These are phyloP conservation scores for Cerastis leucographa DNA, from an alignment of 2,888 invertebrate genomes.

Conservation along the genomic window DNA sequence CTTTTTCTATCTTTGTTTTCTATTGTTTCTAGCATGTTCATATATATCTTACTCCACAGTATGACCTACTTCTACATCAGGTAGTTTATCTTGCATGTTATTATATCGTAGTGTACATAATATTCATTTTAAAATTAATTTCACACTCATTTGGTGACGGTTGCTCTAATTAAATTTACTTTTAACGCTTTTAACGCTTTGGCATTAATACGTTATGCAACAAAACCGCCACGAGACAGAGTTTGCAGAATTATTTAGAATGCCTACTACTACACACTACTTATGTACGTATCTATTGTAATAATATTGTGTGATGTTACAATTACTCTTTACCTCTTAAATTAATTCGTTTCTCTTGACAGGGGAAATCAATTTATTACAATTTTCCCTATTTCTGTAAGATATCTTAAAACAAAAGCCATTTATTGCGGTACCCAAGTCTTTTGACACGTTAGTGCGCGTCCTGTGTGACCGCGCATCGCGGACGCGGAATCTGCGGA, in stretches of 20 bases:
- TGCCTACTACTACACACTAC: slow-evolving; percentile 76
- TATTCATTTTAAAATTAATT: slow-evolving; percentile 77
- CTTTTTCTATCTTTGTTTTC: slow-evolving; percentile 84
- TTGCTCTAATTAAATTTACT: slow-evolving; percentile 74
- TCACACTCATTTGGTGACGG: slow-evolving; percentile 83
- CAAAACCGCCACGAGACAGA: slow-evolving; percentile 89
- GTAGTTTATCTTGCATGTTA: slow-evolving; percentile 86
- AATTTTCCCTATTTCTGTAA: slow-evolving; percentile 46
- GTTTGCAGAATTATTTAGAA: slow-evolving; percentile 83
- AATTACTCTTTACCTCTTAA: slow-evolving; percentile 48
- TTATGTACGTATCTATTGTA: slow-evolving; percentile 72
- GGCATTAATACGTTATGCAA: slow-evolving; percentile 83
- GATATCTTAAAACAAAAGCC: slow-evolving; percentile 55
- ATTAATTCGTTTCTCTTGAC: slow-evolving; percentile 43
- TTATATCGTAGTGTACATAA: slow-evolving; percentile 84
- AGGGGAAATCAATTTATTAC: slow-evolving; percentile 49
- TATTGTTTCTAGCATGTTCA: slow-evolving; percentile 88
- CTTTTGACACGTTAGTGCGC: slow-evolving; percentile 28
- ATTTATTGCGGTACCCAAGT: slow-evolving; percentile 61
- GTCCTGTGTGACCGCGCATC: neutral
- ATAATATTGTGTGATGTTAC: slow-evolving; percentile 48
- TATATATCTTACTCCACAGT: slow-evolving; percentile 87
- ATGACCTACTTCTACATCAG: slow-evolving; percentile 87
- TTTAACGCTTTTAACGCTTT: slow-evolving; percentile 83
- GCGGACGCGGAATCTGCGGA: neutral